Base-by-base conservation (phyloP, 2,797 vertebrate species). In the Kryptolebias ocellatus region DNA sequence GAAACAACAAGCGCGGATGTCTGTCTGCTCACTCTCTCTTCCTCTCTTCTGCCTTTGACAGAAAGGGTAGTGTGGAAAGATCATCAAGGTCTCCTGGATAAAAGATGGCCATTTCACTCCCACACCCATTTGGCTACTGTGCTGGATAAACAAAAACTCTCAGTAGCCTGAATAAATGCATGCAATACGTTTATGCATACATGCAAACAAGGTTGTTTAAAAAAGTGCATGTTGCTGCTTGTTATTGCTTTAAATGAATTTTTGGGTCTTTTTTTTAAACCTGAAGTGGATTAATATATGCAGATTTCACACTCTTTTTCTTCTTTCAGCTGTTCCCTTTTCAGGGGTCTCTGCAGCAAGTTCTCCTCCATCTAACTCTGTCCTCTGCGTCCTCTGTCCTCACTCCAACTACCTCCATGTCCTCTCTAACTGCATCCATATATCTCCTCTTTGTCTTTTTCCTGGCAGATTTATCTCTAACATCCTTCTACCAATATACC, bases 51-150 rank as follows among this genome's bases (percentile, higher is more conserved):
- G 8, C 10, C 37, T 39, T 39, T 39, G 60, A 67, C 65, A 66
- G 54, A 78, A 49, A 70, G 66, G 42, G 46, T 6, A 31, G 71
- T 27, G 74, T 20, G 65, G 74, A 70, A 44, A 76, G 68, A 80
- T 64, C 58, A 61, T 71, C 82, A 75, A 86, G 86, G 89, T 75
- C 73, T 56, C 15, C 15, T n/a, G 44, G 51, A 65, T 81, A 29
- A 81, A 74, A 65, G 37, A n/a, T 9, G 49, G n/a, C 64, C 53
- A 24, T 8, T 74, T 66, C 61, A n/a, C 79, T 82, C 60, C 57
- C 74, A 64, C 72, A 51, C 57, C 52, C 58, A 12, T 64, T 70
- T 57, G n/a, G 18, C 54, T 64, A 68, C 61, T 55, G 49, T 9
- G 2, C 12, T 42, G 16, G 42, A 42, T 73, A 63, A 81, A 78